Conservation (phyloP, 23 tunicate species). For the Halocynthia roretzi region DNA sequence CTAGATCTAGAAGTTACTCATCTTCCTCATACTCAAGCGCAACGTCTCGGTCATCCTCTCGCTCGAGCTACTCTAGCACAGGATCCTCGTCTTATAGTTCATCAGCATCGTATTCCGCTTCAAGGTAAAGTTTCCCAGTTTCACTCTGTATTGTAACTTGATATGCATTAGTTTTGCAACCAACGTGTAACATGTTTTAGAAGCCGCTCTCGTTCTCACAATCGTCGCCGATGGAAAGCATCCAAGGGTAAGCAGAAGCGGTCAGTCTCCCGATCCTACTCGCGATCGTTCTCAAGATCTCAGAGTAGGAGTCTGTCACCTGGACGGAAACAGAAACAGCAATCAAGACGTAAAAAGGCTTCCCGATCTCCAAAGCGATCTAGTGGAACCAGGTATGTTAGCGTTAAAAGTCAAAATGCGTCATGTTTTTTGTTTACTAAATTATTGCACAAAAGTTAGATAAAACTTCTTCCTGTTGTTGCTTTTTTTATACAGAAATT, state of each 20-base stretch:
- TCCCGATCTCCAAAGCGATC: constrained; percentile 1
- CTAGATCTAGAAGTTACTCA: constrained; percentile 41
- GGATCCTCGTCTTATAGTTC: constrained; percentile 32
- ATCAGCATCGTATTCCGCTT: constrained; percentile 8
- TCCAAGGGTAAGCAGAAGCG: neutral
- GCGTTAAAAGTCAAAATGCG: neutral
- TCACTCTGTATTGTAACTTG: neutral
- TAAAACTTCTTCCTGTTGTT: too few relatives aligned
- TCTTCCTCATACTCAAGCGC: constrained; percentile 25
- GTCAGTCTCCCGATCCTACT: neutral
- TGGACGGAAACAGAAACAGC: neutral
- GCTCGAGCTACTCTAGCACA: constrained; percentile 31
- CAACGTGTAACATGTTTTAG: neutral
- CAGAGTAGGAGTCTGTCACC: neutral
- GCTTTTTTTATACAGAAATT: too few relatives aligned
- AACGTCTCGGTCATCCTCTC: constrained; percentile 42
- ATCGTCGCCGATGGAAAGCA: neutral
- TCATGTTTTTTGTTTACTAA: neutral
- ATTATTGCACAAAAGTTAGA: too few relatives aligned
- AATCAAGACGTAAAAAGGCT: neutral
- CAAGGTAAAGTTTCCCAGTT: constrained; percentile 11
- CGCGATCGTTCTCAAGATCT: neutral
- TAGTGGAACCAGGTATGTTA: constrained; percentile 11
- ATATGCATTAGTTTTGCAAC: neutral
- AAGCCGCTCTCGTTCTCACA: constrained; percentile 2